Percentiles rank a stretch among this genome's conserved stretches.
phyloP scores from a whole-genome alignment of 1,140 invertebrate genomes.

The Sitophilus oryzae region DNA sequence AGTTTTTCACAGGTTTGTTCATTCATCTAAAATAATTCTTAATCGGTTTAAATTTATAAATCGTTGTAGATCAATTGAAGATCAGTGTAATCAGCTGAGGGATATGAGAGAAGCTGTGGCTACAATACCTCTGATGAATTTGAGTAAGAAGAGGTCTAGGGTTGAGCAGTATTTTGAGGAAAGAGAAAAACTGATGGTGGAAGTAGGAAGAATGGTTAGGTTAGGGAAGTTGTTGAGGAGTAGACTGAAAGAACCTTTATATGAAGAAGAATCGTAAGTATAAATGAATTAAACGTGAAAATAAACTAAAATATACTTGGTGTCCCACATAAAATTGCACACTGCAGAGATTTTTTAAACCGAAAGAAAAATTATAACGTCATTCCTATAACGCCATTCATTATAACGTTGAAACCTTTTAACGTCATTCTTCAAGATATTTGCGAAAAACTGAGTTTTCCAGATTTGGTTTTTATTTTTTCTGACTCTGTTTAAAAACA shows the following conservation, averaged over 20 bases:
- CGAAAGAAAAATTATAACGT: too few relatives aligned
- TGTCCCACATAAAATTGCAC: too few relatives aligned
- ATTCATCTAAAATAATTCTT: neutral
- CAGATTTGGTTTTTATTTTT: too few relatives aligned
- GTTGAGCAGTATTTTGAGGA: conserved; percentile 51
- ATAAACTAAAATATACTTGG: too few relatives aligned
- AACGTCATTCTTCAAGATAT: too few relatives aligned
- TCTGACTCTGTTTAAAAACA: too few relatives aligned
- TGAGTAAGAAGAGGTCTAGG: conserved; percentile 35
- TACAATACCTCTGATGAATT: conserved; percentile 39
- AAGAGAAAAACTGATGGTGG: conserved; percentile 63
- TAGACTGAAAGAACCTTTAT: conserved; percentile 54
- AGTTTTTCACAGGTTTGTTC: conserved; percentile 55
- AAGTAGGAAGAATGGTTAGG: conserved; percentile 67
- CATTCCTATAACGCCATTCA: too few relatives aligned
- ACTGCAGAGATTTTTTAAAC: too few relatives aligned
- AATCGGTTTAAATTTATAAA: neutral
- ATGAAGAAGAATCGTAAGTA: conserved; percentile 28
- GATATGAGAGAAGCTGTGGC: conserved; percentile 53
- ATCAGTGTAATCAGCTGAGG: conserved; percentile 55
- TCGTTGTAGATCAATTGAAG: conserved; percentile 57
- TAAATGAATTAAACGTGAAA: too few relatives aligned
- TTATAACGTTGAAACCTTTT: too few relatives aligned
- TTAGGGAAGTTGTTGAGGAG: conserved; percentile 63
- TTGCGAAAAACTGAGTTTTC: too few relatives aligned